Conservation (phyloP, 2,888 invertebrate species). For the Hetaerina titia region DNA sequence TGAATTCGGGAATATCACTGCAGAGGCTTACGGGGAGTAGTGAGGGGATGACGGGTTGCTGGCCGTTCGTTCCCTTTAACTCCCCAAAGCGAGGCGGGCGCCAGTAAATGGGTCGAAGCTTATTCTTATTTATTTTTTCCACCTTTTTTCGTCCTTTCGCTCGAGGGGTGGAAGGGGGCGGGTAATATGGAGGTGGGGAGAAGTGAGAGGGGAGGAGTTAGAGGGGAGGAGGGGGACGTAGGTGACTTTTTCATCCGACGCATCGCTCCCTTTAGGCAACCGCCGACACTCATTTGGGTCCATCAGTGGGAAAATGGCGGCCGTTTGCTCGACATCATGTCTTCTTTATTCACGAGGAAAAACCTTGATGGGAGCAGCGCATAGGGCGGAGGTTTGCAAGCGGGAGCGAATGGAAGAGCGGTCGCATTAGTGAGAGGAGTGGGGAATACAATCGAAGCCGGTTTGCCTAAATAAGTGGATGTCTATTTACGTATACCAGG, state of each 20-base stretch:
- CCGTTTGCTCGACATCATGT: not conserved
- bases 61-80: not conserved
- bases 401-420: not conserved
- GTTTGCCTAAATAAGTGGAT: too few species aligned
- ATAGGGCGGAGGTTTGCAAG: not conserved
- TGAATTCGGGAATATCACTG: too few species aligned
- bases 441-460: too few species aligned
- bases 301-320: not conserved
- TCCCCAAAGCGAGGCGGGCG: not conserved
- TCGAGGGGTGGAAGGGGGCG: not conserved
- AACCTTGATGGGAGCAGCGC: not conserved
- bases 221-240: not conserved
- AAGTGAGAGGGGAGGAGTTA: not conserved
- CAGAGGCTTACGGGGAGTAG: too few species aligned
- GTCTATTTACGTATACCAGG: too few species aligned
- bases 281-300: not conserved
- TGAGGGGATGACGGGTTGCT: too few species aligned
- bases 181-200: not conserved
- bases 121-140: not conserved
- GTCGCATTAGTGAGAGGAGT: not conserved
- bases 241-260: not conserved
- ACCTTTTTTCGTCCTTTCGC: not conserved
- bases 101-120: not conserved
- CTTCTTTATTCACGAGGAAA: not conserved
- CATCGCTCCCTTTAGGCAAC: not conserved